Conservation (phyloP, 37 sponge, comb jelly and placozoan genomes). For the Theonella swinhoei region DNA sequence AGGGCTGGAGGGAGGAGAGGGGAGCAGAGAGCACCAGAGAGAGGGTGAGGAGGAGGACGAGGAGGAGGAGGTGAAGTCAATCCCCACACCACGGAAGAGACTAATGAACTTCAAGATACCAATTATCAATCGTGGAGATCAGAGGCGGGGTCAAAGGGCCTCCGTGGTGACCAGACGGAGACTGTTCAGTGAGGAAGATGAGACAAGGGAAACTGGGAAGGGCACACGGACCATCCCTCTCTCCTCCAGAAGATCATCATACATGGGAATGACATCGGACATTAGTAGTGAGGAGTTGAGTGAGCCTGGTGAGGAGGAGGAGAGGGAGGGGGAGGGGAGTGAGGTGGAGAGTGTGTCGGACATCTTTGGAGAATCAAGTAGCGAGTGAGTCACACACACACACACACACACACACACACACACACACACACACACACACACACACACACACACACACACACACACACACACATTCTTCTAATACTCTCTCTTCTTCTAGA, state of each 20-base stretch:
- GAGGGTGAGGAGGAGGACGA: conserved; percentile 8
- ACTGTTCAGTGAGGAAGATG: conserved; percentile 43
- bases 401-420: conserved; percentile 19
- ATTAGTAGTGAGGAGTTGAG: conserved; percentile 24
- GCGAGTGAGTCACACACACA: conserved; percentile 4
- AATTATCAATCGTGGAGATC: conserved; percentile 30
- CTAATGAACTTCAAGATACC: conserved; percentile 85
- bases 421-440: conserved; percentile 45
- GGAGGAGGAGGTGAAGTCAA: conserved; percentile 20
- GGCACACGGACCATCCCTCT: not conserved
- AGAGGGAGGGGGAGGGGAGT: conserved; percentile 26
- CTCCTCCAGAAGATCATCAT: not conserved
- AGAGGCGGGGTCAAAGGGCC: conserved; percentile 18
- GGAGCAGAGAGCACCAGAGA: not conserved
- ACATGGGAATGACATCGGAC: not conserved
- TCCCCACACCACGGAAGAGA: conserved; percentile 59
- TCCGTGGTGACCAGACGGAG: conserved; percentile 29
- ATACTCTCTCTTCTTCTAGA: not conserved
- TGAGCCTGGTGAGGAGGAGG: conserved; percentile 4
- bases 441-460: conserved; percentile 50
- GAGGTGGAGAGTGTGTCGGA: not conserved
- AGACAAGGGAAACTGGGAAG: not conserved
- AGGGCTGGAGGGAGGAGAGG: not conserved
- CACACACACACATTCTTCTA: conserved; percentile 48
- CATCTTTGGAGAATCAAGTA: not conserved